Conservation (phyloP, 2,113 vertebrate genomes). For the Fukomys damarensis region DNA sequence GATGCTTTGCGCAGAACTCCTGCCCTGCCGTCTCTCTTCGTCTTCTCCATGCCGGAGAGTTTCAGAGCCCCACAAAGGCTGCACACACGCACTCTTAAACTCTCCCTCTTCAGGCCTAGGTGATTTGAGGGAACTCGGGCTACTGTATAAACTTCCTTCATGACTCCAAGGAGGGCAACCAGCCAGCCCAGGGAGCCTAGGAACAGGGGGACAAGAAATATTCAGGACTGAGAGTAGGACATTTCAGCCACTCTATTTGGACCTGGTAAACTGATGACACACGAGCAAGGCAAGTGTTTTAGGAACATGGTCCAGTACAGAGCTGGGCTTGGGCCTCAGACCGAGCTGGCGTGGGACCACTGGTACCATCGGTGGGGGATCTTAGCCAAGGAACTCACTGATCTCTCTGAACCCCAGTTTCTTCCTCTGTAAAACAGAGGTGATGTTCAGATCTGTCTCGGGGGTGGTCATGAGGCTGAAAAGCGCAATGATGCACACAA, state of each 20-base stretch:
- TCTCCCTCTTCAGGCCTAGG: neutral
- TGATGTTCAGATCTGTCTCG: neutral
- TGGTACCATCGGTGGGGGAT: accelerated
- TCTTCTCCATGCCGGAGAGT: neutral
- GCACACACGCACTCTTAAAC: neutral
- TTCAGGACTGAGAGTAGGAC: neutral
- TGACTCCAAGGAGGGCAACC: neutral
- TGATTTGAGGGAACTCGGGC: neutral
- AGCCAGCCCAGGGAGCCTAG: accelerated
- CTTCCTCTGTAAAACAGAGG: neutral
- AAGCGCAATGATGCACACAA: accelerated
- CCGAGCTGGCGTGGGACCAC: accelerated
- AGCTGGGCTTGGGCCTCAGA: neutral
- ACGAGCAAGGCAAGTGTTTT: accelerated
- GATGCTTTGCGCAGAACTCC: neutral
- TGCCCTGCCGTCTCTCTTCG: no score
- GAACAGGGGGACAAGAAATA: neutral
- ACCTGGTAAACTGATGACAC: neutral
- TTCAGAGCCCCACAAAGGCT: neutral
- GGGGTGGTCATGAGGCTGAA: no score
- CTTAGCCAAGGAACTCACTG: neutral
- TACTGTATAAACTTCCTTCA: no score
- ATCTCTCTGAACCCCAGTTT: neutral
- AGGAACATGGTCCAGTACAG: neutral
- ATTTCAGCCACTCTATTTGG: accelerated